Evolutionary conservation across 1,140 invertebrate species (phyloP).

Genomic region (Meloidogyne exigua): DNA sequence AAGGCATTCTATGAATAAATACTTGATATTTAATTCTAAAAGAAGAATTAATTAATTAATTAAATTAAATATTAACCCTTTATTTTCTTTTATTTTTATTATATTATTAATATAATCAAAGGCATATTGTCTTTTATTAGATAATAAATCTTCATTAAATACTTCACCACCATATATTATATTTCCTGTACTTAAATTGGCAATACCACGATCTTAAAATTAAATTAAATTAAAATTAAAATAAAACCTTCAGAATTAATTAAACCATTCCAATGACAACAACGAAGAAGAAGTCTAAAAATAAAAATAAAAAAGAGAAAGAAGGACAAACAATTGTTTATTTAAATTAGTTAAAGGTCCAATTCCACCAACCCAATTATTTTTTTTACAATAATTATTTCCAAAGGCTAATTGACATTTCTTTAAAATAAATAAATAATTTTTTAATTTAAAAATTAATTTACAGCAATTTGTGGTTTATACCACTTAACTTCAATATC

Average conservation of each 20-base stretch:
- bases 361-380: slow-evolving; percentile 53
- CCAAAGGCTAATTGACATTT: slow-evolving; percentile 40
- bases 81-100: background rate
- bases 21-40: slow-evolving; percentile 40
- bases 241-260: slow-evolving; percentile 31
- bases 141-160: background rate
- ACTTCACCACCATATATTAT: slow-evolving; percentile 55
- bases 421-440: slow-evolving; percentile 3
- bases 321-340: background rate
- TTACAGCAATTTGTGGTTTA: slow-evolving; percentile 40
- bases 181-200: slow-evolving; percentile 46
- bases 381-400: slow-evolving; percentile 37
- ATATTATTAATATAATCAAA: slow-evolving; percentile 51
- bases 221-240: slow-evolving; percentile 13
- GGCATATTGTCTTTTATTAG: slow-evolving; percentile 46
- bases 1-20: slow-evolving; percentile 45
- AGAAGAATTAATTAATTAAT: background rate
- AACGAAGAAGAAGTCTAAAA: slow-evolving; percentile 42
- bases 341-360: slow-evolving; percentile 41
- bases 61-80: background rate
- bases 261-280: slow-evolving; percentile 41
- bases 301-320: background rate
- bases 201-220: slow-evolving; percentile 45
- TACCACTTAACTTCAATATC: slow-evolving; percentile 31
- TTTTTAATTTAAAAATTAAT: background rate